These are phyloP conservation scores for Taenioides sp. DNA, from an alignment of 2,797 vertebrate genomes.

Conservation along the genomic window DNA sequence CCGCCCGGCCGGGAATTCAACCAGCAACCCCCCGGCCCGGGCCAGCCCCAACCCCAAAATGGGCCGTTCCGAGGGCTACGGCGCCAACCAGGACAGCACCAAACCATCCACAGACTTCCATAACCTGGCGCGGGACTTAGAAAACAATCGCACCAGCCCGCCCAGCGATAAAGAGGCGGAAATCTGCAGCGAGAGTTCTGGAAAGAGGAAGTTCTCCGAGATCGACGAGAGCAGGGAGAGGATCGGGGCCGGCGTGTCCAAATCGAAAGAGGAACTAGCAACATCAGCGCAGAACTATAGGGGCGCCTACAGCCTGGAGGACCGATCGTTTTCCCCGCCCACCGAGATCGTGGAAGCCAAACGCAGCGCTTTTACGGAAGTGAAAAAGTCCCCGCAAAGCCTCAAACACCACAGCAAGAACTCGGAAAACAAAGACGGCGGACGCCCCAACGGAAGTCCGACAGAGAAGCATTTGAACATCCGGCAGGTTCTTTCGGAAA, in stretches of 20 bases:
- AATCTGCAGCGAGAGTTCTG: constrained; percentile 76
- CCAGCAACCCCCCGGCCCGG: constrained; percentile 27
- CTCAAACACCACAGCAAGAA: constrained; percentile 75
- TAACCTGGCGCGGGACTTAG: constrained; percentile 91
- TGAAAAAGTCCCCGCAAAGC: constrained; percentile 83
- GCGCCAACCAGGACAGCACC: constrained; percentile 64
- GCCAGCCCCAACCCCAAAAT: constrained; percentile 79
- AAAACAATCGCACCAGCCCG: constrained; percentile 82
- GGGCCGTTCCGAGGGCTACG: constrained; percentile 72
- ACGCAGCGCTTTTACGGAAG: constrained; percentile 94
- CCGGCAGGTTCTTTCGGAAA: constrained; percentile 81
- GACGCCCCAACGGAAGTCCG: constrained; percentile 62
- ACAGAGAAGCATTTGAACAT: constrained; percentile 78
- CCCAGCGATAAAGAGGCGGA: constrained; percentile 83
- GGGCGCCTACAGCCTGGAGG: constrained; percentile 85
- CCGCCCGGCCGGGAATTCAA: constrained; percentile 45
- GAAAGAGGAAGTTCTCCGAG: constrained; percentile 87
- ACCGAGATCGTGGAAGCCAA: constrained; percentile 81
- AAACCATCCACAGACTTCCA: constrained; percentile 97
- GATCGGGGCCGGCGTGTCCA: constrained; percentile 66
- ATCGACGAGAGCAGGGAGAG: constrained; percentile 61
- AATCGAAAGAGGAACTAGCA: constrained; percentile 87
- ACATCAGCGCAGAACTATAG: constrained; percentile 88
- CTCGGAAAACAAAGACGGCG: constrained; percentile 82
- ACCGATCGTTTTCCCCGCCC: constrained; percentile 82